phyloP scores from a whole-genome alignment of 2,113 vertebrate species.

The Columba janthina region DNA sequence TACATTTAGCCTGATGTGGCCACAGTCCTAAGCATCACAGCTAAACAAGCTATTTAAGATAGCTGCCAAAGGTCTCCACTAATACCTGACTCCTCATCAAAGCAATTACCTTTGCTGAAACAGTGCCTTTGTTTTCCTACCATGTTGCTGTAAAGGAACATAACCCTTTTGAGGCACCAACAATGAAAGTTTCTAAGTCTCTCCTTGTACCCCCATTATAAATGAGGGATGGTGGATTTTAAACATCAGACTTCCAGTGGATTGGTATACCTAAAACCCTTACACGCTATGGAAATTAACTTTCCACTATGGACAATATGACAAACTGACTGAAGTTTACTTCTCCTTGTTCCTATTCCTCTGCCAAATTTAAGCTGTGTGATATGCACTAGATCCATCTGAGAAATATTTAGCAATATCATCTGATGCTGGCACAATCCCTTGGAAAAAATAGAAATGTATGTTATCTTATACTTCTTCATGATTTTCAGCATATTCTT shows the following conservation, averaged over 20 bases:
- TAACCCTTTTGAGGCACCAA: neutral
- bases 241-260: neutral
- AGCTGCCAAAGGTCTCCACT: neutral
- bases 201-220: neutral
- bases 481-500: neutral
- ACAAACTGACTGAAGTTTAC: neutral
- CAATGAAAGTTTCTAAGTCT: neutral
- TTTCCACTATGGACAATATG: neutral
- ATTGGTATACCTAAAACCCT: neutral
- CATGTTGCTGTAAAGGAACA: neutral
- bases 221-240: neutral
- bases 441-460: neutral
- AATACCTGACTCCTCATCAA: neutral
- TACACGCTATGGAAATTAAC: neutral
- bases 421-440: neutral
- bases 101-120: neutral
- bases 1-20: neutral
- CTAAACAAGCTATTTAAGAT: neutral
- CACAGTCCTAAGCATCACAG: neutral
- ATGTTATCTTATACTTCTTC: neutral
- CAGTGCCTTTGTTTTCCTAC: neutral
- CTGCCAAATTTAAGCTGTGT: neutral
- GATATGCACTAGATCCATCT: neutral
- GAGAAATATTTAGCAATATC: neutral
- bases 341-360: neutral